Conservation (phyloP, 2,113 vertebrate species). For the Otocyon megalotis region DNA sequence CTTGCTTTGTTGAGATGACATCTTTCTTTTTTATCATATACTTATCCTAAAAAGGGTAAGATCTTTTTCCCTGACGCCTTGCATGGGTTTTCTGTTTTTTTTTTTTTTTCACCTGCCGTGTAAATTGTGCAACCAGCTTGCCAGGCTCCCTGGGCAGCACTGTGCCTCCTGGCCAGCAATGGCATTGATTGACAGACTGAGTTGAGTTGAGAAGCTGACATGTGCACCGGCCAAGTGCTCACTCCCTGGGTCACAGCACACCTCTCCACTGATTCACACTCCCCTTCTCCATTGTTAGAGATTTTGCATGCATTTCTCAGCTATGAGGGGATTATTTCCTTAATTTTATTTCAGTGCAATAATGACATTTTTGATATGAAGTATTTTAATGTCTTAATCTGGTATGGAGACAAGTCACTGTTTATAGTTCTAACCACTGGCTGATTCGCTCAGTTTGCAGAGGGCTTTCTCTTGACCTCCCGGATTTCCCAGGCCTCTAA, state of each 20-base stretch:
- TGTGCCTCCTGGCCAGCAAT: accelerated
- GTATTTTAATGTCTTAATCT: neutral
- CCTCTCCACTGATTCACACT: neutral
- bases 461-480: neutral
- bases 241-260: accelerated
- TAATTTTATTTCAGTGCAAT: neutral
- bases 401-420: neutral
- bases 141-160: too few relatives aligned
- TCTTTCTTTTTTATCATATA: neutral
- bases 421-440: neutral
- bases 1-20: neutral
- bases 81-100: neutral
- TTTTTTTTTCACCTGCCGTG: neutral
- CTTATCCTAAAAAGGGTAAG: neutral
- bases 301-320: neutral
- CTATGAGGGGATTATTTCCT: neutral
- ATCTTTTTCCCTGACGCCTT: neutral
- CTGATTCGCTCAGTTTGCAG: neutral
- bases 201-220: neutral
- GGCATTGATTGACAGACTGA: neutral
- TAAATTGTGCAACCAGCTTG: neutral
- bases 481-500: neutral
- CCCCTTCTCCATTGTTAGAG: neutral
- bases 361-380: neutral
- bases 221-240: accelerated